A percentile compares a stretch with the other conserved stretches of the same genome.
Evolutionary conservation across 2,888 invertebrate species (phyloP).

Genomic region (Cryptocephalus primarius): DNA sequence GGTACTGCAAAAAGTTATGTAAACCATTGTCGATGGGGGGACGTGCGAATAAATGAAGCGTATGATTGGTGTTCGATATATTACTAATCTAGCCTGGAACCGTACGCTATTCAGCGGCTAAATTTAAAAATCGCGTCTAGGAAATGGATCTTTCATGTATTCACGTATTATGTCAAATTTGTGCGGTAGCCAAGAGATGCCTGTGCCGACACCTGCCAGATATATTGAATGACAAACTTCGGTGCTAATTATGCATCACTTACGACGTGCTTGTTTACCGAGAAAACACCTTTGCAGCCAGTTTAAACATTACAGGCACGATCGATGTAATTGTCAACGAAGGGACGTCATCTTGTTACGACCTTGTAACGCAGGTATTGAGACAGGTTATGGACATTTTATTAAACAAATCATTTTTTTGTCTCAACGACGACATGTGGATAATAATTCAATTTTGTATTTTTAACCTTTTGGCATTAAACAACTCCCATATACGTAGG

Average conservation of each 20-base stretch:
- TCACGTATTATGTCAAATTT: too few relatives aligned
- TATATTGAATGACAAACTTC: neutral
- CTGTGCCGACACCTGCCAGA: constrained; percentile 1
- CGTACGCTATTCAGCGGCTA: neutral
- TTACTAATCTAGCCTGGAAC: neutral
- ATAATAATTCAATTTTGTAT: too few relatives aligned
- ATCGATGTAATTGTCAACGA: neutral
- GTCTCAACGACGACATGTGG: too few relatives aligned
- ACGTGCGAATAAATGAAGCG: neutral
- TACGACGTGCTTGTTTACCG: constrained; percentile 26
- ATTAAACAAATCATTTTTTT: too few relatives aligned
- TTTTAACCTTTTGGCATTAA: too few relatives aligned
- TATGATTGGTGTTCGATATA: neutral
- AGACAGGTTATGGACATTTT: neutral
- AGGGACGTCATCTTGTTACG: too few relatives aligned
- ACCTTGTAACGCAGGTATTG: neutral
- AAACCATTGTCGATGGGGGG: constrained; percentile 4
- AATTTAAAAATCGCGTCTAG: too few relatives aligned
- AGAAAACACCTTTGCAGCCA: constrained; percentile 34
- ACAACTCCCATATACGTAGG: too few relatives aligned
- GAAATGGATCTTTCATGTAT: too few relatives aligned
- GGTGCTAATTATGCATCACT: neutral
- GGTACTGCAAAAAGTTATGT: constrained; percentile 7
- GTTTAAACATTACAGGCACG: constrained; percentile 26
- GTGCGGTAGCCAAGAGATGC: too few relatives aligned